Conservation (phyloP, 2,113 vertebrate species). For the Tachysurus fulvidraco region DNA sequence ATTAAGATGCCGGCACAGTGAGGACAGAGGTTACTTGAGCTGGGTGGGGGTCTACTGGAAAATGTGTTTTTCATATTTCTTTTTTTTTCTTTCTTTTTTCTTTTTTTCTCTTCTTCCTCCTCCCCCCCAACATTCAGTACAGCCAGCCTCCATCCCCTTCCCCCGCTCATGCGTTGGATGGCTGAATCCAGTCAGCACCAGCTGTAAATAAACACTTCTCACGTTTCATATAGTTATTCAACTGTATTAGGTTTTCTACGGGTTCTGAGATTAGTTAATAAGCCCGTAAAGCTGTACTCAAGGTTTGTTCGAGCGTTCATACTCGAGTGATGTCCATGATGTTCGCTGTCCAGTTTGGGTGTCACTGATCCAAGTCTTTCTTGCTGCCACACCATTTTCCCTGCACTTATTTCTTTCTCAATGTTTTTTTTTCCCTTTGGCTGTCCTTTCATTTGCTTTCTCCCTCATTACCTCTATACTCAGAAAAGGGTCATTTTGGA, state of each 20-base stretch:
- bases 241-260: constrained; percentile 12
- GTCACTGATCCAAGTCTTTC: not conserved
- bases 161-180: constrained; percentile 40
- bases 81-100: constrained; percentile 32
- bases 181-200: constrained; percentile 16
- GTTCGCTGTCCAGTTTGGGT: constrained; percentile 54
- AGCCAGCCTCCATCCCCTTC: constrained; percentile 40
- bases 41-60: constrained; percentile 76
- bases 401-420: constrained; percentile 16
- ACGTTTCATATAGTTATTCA: constrained; percentile 34
- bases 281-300: not conserved
- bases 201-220: constrained; percentile 49
- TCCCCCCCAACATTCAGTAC: constrained; percentile 59
- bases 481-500: constrained; percentile 69
- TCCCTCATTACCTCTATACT: constrained; percentile 72
- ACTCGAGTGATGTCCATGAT: not conserved
- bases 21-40: constrained; percentile 67
- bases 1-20: constrained; percentile 40
- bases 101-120: constrained; percentile 36
- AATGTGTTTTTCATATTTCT: constrained; percentile 77
- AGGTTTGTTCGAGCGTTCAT: not conserved
- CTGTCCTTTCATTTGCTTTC: constrained; percentile 67
- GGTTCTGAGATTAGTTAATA: constrained; percentile 22
- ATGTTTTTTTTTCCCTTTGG: constrained; percentile 25
- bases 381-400: not conserved